Evolutionary conservation across 1,140 invertebrate species (phyloP), one percentile per base, ranked within the genome.

Genomic region (Meteorus sp.): DNA sequence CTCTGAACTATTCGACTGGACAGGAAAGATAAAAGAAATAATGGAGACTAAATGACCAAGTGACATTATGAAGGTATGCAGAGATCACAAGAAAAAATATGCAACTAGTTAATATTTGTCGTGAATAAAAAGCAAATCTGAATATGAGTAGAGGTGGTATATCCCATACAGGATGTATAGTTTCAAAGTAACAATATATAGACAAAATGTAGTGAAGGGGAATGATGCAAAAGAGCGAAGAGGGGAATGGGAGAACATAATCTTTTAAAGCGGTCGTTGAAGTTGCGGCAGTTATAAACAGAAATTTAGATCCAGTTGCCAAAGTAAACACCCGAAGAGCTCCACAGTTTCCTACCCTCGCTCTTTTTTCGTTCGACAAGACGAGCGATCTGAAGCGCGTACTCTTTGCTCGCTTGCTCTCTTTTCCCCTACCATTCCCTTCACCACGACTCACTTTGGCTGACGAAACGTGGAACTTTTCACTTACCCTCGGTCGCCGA

Each of bases 211-310:
- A 50, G 15, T 11, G n/a, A 39, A 25, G 15, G 17, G 39, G 59
- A 22, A 22, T 33, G 41, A 59, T 56, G 47, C 9, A 19, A 29
- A 23, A 20, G 35, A 20, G n/a, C 22, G 20, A 35, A 27, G 47
- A 20, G 17, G 39, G 17, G 39, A 19, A 50, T 29, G 62, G 61
- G 37, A 41, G 60, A 59, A 69, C 73, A 73, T 74, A 74, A 74
- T 73, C 70, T 74, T 69, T 74, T 65, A 74, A 70, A 63, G 62
- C 62, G 56, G 61, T 54, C 62, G 61, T 63, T 65, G 64, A 68
- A 73, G 67, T 72, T 74, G 69, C 57, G 53, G 64, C 65, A 73
- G 66, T 72, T 74, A 75, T 75, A 75, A 75, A 73, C 73, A 72
- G 70, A 71, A 72, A 74, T 73, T 74, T 74, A 72, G 66, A 72